phyloP scores from a whole-genome alignment of 2,888 invertebrate genomes.

The Drosophila siamana region DNA sequence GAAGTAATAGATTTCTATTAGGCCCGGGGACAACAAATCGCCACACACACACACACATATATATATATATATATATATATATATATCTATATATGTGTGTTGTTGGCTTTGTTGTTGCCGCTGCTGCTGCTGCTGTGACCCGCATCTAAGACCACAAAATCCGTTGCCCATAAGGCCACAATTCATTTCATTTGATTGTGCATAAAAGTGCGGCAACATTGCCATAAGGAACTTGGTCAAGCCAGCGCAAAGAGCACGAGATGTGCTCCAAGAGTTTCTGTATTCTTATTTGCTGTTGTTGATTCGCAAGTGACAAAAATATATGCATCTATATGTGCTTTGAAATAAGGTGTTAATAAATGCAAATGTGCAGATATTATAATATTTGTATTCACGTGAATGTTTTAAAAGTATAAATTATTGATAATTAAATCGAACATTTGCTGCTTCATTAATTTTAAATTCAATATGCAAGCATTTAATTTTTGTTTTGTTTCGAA shows the following conservation, averaged over 20 bases:
- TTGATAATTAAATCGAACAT: too few relatives aligned
- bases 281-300: too few relatives aligned
- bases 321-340: background rate
- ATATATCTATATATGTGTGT: constrained; percentile 39
- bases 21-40: constrained; percentile 58
- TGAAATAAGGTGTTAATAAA: background rate
- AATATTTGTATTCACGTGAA: too few relatives aligned
- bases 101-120: constrained; percentile 18
- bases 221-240: constrained; percentile 27
- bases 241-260: constrained; percentile 8
- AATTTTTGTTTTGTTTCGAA: too few relatives aligned
- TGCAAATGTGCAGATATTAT: too few relatives aligned
- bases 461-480: too few relatives aligned
- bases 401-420: too few relatives aligned
- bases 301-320: too few relatives aligned
- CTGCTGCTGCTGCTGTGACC: constrained; percentile 35
- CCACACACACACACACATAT: too few relatives aligned
- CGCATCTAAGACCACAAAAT: constrained; percentile 59
- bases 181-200: constrained; percentile 62
- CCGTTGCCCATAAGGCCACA: constrained; percentile 60
- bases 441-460: too few relatives aligned
- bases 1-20: constrained; percentile 76
- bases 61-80: too few relatives aligned
- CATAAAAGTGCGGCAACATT: constrained; percentile 51
- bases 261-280: background rate